Percentiles rank a stretch among this genome's conserved stretches.
Evolutionary conservation across 2,888 invertebrate genomes (phyloP).

Genomic region (Drosophila melanocephala): DNA sequence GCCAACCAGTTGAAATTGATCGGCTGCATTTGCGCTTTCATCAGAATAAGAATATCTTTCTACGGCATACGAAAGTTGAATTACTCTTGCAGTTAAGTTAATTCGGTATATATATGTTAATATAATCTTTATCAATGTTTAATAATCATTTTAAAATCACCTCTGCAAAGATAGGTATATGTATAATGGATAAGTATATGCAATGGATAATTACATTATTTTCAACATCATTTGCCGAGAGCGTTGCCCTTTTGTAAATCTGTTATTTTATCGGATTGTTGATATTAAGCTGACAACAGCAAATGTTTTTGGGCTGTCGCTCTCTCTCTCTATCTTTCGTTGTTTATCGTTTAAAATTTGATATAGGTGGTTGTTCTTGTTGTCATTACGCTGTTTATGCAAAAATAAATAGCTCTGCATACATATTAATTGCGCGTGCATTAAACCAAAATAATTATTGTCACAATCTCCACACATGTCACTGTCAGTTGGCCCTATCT

Average conservation of each 20-base stretch:
- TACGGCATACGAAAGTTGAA: neutral
- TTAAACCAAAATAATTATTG: slow-evolving; percentile 41
- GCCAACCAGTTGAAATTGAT: slow-evolving; percentile 26
- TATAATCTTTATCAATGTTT: neutral
- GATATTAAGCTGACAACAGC: slow-evolving; percentile 50
- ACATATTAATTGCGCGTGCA: slow-evolving; percentile 49
- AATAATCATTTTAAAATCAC: neutral
- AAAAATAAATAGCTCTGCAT: slow-evolving; percentile 53
- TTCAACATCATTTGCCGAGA: slow-evolving; percentile 23
- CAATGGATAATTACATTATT: slow-evolving; percentile 48
- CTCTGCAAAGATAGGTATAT: neutral
- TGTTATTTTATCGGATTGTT: slow-evolving; percentile 24
- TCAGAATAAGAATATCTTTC: neutral
- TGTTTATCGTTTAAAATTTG: slow-evolving; percentile 38
- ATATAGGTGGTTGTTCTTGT: slow-evolving; percentile 11
- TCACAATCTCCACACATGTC: slow-evolving; percentile 38
- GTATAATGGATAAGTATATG: slow-evolving; percentile 9
- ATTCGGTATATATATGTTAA: neutral
- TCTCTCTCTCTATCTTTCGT: neutral
- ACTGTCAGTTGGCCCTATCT: slow-evolving; percentile 28
- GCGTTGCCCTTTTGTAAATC: slow-evolving; percentile 2
- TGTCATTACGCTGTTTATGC: slow-evolving; percentile 21
- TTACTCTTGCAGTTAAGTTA: neutral
- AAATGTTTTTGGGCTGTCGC: slow-evolving; percentile 30
- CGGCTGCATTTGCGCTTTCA: slow-evolving; percentile 8